phyloP scores from a whole-genome alignment of 2,797 vertebrate genomes.

The Typhlichthys eigenmanni region DNA sequence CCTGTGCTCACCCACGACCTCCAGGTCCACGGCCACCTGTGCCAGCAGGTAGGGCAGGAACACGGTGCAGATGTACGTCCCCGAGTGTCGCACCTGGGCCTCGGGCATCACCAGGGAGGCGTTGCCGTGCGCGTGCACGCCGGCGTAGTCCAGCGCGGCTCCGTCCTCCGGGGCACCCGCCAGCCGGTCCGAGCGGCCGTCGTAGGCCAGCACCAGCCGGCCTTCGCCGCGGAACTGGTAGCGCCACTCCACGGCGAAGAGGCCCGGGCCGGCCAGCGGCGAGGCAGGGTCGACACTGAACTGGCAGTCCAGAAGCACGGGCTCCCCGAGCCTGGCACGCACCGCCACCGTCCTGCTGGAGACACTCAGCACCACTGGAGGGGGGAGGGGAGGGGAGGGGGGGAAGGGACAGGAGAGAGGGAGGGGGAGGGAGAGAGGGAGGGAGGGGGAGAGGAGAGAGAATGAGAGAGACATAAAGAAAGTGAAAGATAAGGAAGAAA shows the following conservation, averaged over 20 bases:
- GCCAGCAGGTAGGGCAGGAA: conserved; percentile 83
- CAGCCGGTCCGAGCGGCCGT: conserved; percentile 71
- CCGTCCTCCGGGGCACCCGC: conserved; percentile 39
- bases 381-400: background rate
- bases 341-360: conserved; percentile 67
- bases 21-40: conserved; percentile 82
- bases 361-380: conserved; percentile 79
- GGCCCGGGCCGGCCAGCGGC: conserved; percentile 53
- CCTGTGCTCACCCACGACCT: conserved; percentile 75
- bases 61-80: conserved; percentile 82
- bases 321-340: conserved; percentile 70
- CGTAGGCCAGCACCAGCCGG: conserved; percentile 79
- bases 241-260: conserved; percentile 86
- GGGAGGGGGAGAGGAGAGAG: background rate
- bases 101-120: conserved; percentile 79
- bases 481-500: background rate
- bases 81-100: conserved; percentile 74
- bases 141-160: conserved; percentile 53
- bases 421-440: background rate
- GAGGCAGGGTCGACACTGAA: conserved; percentile 73
- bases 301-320: conserved; percentile 77
- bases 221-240: conserved; percentile 84
- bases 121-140: conserved; percentile 71
- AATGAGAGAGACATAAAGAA: background rate
- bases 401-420: background rate